Base-by-base conservation (phyloP, 2,113 vertebrate species). In the Phainopepla nitens region DNA sequence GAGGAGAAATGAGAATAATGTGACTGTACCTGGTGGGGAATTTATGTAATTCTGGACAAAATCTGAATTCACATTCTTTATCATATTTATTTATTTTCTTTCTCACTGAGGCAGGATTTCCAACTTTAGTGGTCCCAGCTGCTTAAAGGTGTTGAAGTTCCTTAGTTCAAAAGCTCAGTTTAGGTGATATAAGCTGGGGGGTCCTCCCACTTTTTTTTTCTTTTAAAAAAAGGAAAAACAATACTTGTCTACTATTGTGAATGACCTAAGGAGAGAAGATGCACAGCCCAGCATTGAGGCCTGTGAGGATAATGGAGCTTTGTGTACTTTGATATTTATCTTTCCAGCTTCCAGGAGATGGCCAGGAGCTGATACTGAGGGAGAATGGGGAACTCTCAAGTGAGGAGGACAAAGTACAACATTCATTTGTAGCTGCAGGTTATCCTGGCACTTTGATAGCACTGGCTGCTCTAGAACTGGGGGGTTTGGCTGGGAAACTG, bases 251-350 rank as follows among this genome's bases (percentile, higher is more conserved):
- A 2, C 13, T 50, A 5, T 3, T 69, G 49, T 70, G 76, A 82
- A 45, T 80, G 77, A 87, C 33, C 73, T 35, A 9, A 84, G 49
- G 73, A 70, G 27, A 77, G 28, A 17, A 71, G 45, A 1, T 25
- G 33, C 35, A 13, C 27, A 58, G 82, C 36, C 77, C 77, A 87
- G 68, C 73, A n/a, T 25, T 51, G 76, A 71, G 61, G 39, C 47
- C 64, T 83, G 68, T 60, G 56, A 61, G 75, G 83, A 88, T 54
- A 95, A 92, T 51, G 64, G n/a, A 83, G 51, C 71, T 36, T 64
- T 95, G 92, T 92, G 92, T 73, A 64, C 90, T 82, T 29, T 18
- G 53, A 62, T 88, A 51, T 87, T 95, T 95, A 90, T 88, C 89
- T 91, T 77, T 51, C 66, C 92, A 94, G 54, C 70, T 91, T 61